Base-by-base conservation (phyloP, 2,113 vertebrate species). In the Apodemus speciosus region DNA sequence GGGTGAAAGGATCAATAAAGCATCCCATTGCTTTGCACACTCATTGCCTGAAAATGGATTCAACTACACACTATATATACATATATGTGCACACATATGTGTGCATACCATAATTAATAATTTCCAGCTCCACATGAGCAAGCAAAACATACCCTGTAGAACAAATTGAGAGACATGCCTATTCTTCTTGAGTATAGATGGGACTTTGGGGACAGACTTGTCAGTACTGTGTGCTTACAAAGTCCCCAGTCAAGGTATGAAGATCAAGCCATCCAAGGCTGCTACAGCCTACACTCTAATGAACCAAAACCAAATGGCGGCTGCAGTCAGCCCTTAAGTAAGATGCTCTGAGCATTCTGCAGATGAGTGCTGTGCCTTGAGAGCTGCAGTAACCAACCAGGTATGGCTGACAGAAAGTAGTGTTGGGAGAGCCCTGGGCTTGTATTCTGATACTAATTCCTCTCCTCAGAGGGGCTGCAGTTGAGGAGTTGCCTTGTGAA, bases 281-380 rank as follows among this genome's bases (percentile, higher is more conserved):
- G 21, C 20, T 80, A 69, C 30, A 85, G 58, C 32, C 72, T 80
- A 69, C 30, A 64, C n/a, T 71, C 87, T 2, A 6, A 38, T 27
- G 40, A 88, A 85, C 46, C 25, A 84, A 88, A 96, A 40, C 76
- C 73, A 81, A 51, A n/a, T 58, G 93, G 46, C 73, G 49, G 72
- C 69, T 49, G 16, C 27, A 91, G 38, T 89, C 71, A 83, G 25
- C n/a, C 51, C 9, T 89, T 72, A 76, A 89, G 68, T 68, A 43
- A 79, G 71, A 75, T 66, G 49, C 23, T 23, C 49, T 81, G 88
- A 64, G 40, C 76, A 88, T 91, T n/a, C 14, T 79, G 27, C 30
- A 68, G 32, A 64, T 18, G 40, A 92, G 43, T 58, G 71, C 32
- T 35, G 60, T 1, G 0, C 25, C 72, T 9, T 64, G 73, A 25